Base-by-base conservation (phyloP, 2,113 vertebrate species). In the Hippotragus niger region DNA sequence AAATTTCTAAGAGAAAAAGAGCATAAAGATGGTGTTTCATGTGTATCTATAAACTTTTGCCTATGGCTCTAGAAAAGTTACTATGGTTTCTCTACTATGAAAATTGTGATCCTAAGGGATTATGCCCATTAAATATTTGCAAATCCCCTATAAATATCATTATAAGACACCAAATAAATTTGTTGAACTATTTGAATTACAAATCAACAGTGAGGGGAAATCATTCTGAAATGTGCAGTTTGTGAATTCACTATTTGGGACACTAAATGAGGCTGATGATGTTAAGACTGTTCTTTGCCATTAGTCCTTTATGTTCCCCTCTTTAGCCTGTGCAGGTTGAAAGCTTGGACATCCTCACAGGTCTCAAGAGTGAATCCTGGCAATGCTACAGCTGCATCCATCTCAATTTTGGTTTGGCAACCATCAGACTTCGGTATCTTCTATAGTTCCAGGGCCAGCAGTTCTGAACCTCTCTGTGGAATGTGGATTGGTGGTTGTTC, bases 371-470 rank as follows among this genome's bases (percentile, higher is more conserved):
- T 40, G 5, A 36, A 16, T 45, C n/a, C 31, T 92, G 60, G 57
- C 43, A 88, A 31, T 25, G 25, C 1, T 21, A 7, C 0, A n/a
- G n/a, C 47, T 89, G 40, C 27, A 91, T 96, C 21, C 60, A 89
- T 97, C 83, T 97, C 87, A 60, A 31, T 95, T 85, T 96, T 0
- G 31, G 82, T 83, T 89, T 97, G 89, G n/a, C 43, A 40, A 10
- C 13, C 71, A 47, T 90, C 47, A 36, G 11, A 29, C 2, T 83
- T 85, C 21, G 83, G 23, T 19, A 43, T 89, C 57, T 62, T n/a
- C 25, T 60, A 10, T 19, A 47, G 7, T 88, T 82, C 53, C 11
- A 47, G 29, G 29, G 40, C 33, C 9, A 11, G 33, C 14, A 47
- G 27, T 60, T 47, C 57, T 91, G 81, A 36, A 90, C 43, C 7